Evolutionary conservation across 2,888 invertebrate species (phyloP), one percentile per base, ranked within the genome.

Genomic region (Argyra leucocephala): DNA sequence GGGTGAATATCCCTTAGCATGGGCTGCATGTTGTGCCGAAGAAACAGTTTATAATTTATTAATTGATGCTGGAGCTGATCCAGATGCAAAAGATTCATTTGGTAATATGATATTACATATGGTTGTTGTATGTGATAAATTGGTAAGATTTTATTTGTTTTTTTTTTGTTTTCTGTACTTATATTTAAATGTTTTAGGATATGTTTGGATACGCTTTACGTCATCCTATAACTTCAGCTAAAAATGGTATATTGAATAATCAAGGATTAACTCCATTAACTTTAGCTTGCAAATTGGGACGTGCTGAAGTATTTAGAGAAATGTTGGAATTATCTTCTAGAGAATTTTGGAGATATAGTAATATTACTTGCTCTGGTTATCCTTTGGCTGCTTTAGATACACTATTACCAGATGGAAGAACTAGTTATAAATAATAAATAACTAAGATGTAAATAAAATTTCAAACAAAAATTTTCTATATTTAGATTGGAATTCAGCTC

Each of bases 21-120:
- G 98, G 93, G 93, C 97, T 0, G 97, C 97, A 0, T 97, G 97
- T 78, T 93, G 95, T 75, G 94, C 95, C 67, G 95, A 96, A 76
- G 96, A 97, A 80, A 93, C 94, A 63, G 96, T 96, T 12, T 99
- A 99, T 77, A 98, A 99, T 81, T 84, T 96, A 67, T 83, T 99
- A 2, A 82, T 97, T 64, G 95, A 96, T 73, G 88, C 88, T 62
- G 96, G 91, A 1, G 96, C 97, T 0, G 89, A 98, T 80, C 98
- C 98, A 0, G 96, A 99, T 78, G 84, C 88, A n/a, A 92, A 94
- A 77, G 98, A 99, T 78, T 88, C 91, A 0, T 97, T 96, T 75
- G 99, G 99, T 15, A 99, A 99, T 77, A 97, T 96, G 87, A 94
- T 97, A 69, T 83, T 99, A n/a, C 99, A 99, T 77, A 97, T 99